Conservation (phyloP, 1,140 invertebrate species). For the Macrocentrus cingulum region DNA sequence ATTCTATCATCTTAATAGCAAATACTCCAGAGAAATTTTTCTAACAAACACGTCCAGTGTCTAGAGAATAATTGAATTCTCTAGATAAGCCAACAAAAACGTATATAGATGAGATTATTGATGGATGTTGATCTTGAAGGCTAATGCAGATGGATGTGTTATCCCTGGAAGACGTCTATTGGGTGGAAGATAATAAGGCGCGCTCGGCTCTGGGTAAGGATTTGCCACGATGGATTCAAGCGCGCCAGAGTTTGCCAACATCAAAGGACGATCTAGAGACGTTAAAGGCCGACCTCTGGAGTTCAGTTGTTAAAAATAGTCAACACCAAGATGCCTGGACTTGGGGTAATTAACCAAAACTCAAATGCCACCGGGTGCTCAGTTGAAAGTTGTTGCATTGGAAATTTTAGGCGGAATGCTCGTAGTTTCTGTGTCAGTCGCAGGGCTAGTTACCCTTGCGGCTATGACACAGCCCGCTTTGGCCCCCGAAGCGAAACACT, state of each 20-base stretch:
- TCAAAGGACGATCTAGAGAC: constrained; percentile 75
- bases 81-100: too few species aligned
- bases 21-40: too few species aligned
- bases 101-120: neutral
- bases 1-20: too few species aligned
- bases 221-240: constrained; percentile 75
- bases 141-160: constrained; percentile 78
- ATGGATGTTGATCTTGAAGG: constrained; percentile 50
- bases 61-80: too few species aligned
- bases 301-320: constrained; percentile 80
- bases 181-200: constrained; percentile 78
- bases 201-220: constrained; percentile 76
- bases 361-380: neutral
- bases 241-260: constrained; percentile 75
- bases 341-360: constrained; percentile 65
- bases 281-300: constrained; percentile 83
- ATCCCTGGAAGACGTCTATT: constrained; percentile 84
- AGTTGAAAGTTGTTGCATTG: neutral
- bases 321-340: constrained; percentile 87
- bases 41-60: too few species aligned
- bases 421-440: constrained; percentile 81
- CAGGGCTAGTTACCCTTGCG: constrained; percentile 80
- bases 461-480: constrained; percentile 84
- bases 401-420: constrained; percentile 73
- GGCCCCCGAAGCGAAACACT: constrained; percentile 83